Conservation (phyloP, 2,113 vertebrate genomes). For the Fukomys damarensis region DNA sequence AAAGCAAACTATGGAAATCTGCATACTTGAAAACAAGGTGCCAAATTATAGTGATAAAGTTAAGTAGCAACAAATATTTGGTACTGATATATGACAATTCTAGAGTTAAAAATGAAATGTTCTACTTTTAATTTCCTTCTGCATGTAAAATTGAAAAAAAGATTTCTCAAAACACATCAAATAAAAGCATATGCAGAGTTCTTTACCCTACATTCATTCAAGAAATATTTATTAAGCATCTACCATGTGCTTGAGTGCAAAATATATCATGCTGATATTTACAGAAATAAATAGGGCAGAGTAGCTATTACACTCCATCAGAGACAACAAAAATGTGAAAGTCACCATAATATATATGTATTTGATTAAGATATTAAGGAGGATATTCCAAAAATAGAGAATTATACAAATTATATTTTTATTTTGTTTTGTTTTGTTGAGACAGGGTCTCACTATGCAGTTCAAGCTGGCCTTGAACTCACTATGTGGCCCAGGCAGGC, state of each 20-base stretch:
- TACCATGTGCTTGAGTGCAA: constrained; percentile 17
- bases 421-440: not conserved
- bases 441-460: not conserved
- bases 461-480: not conserved
- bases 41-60: not conserved
- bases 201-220: not conserved
- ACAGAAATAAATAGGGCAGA: not conserved
- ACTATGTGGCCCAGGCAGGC: not conserved
- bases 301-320: not conserved
- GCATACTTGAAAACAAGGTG: not conserved
- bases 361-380: constrained; percentile 51
- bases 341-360: not conserved
- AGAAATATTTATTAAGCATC: constrained; percentile 40
- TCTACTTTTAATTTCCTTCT: constrained; percentile 37
- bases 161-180: constrained; percentile 1
- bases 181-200: constrained; percentile 21
- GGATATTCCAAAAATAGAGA: not conserved
- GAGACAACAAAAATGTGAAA: not conserved
- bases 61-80: constrained; percentile 28
- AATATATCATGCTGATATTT: not conserved
- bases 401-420: not conserved
- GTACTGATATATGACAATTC: constrained; percentile 28
- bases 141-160: constrained; percentile 28
- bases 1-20: constrained; percentile 7
- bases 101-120: constrained; percentile 25